phyloP scores from a whole-genome alignment of 2,888 invertebrate genomes.

The Malachius bipustulatus region DNA sequence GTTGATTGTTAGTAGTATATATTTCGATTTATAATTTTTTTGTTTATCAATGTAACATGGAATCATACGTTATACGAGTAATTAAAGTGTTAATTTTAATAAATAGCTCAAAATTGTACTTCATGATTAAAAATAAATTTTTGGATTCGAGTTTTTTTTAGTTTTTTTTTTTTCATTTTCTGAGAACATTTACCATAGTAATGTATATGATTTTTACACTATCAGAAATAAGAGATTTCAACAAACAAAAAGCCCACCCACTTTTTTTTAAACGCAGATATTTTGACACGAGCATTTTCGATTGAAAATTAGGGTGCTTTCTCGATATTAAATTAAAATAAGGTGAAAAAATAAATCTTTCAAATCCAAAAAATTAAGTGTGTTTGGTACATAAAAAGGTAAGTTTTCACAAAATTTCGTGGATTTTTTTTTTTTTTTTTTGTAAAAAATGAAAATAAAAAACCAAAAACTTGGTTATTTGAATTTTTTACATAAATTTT shows the following conservation, averaged over 20 bases:
- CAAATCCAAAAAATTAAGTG: constrained; percentile 3
- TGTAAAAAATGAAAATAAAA: constrained; percentile 3
- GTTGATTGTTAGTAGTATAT: background rate
- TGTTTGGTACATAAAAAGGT: constrained; percentile 1
- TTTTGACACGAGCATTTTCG: constrained; percentile 1
- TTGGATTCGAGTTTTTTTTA: background rate
- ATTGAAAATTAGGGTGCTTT: background rate
- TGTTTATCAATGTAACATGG: constrained; percentile 2
- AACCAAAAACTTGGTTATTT: constrained; percentile 13
- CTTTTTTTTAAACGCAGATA: background rate
- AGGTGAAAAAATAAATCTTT: constrained; percentile 7
- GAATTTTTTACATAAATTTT: constrained; percentile 15
- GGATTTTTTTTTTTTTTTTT: constrained; percentile 4
- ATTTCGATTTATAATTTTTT: background rate
- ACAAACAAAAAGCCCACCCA: background rate
- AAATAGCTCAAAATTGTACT: background rate
- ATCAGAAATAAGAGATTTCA: background rate
- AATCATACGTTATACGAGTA: background rate
- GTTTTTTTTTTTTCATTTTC: background rate
- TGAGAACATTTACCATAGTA: background rate
- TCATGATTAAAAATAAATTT: background rate
- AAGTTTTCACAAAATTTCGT: constrained; percentile 7
- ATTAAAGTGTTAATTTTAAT: constrained; percentile 1
- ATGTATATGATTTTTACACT: background rate
- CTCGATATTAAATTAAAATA: constrained; percentile 8